Percentiles rank a stretch among this genome's conserved stretches.
Evolutionary conservation across 1,140 invertebrate genomes (phyloP).

Genomic region (Nasonia vitripennis): DNA sequence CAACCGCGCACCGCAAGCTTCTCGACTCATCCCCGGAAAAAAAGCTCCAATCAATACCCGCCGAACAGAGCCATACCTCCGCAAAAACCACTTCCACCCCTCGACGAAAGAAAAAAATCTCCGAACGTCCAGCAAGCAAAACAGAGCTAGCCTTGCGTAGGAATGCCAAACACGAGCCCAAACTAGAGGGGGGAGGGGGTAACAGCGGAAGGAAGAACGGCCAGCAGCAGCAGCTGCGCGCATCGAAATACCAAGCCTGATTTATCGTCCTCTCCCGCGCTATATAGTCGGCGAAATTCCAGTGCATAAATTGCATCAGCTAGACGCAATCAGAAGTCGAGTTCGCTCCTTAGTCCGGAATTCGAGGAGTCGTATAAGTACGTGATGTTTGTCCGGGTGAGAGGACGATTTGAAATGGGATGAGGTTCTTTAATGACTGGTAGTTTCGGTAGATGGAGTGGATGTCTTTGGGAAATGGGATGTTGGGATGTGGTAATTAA

Average conservation of each 20-base stretch:
- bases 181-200: neutral
- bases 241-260: slow-evolving; percentile 1
- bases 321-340: neutral
- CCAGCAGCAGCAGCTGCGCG: neutral
- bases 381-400: neutral
- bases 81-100: neutral
- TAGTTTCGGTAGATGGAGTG: neutral
- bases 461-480: neutral
- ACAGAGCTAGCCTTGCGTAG: neutral
- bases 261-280: neutral
- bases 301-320: slow-evolving; percentile 14
- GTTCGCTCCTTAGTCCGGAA: neutral
- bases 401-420: neutral
- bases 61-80: neutral
- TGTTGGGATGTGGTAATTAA: no score
- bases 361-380: neutral
- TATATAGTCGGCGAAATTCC: neutral
- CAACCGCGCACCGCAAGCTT: neutral
- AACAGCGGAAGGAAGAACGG: neutral
- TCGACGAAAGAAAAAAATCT: neutral
- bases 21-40: neutral
- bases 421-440: neutral
- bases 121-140: neutral
- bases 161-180: neutral
- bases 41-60: neutral